Percentiles rank a stretch among this genome's conserved stretches.
phyloP scores from a whole-genome alignment of 2,113 vertebrate species.

The Nymphicus hollandicus region DNA sequence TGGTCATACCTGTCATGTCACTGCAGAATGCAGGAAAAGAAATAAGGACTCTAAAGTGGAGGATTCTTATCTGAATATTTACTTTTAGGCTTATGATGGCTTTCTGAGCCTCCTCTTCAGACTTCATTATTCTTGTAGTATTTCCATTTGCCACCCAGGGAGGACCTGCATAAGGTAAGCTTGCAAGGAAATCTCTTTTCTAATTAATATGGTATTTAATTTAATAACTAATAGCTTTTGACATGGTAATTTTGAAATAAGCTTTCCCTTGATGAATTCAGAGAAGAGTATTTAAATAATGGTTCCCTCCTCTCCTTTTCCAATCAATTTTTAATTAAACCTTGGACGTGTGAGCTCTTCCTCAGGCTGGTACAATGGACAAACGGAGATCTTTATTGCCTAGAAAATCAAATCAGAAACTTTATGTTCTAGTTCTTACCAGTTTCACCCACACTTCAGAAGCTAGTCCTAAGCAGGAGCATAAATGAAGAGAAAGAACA shows the following conservation, averaged over 20 bases:
- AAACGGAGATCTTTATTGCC: neutral
- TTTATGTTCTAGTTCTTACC: neutral
- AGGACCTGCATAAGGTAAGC: neutral
- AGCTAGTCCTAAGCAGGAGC: neutral
- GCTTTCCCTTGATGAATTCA: constrained; percentile 35
- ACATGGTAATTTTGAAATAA: constrained; percentile 33
- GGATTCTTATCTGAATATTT: neutral
- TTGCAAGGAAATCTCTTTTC: constrained; percentile 32
- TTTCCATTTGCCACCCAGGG: neutral
- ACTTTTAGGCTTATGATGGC: neutral
- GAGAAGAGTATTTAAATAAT: constrained; percentile 42
- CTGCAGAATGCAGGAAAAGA: neutral
- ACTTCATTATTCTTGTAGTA: neutral
- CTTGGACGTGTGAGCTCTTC: neutral
- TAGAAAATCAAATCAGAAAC: neutral
- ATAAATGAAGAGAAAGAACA: neutral
- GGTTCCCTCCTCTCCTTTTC: neutral
- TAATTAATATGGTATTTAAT: constrained; percentile 55
- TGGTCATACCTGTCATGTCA: neutral
- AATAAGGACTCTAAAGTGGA: neutral
- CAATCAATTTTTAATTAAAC: neutral
- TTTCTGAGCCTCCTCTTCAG: neutral
- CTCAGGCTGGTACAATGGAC: neutral
- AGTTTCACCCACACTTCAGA: neutral
- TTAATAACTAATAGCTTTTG: constrained; percentile 37